A percentile compares a stretch with the other conserved stretches of the same genome.
phyloP scores from a whole-genome alignment of 2,797 vertebrate genomes.

The Chloroceryle inda region DNA sequence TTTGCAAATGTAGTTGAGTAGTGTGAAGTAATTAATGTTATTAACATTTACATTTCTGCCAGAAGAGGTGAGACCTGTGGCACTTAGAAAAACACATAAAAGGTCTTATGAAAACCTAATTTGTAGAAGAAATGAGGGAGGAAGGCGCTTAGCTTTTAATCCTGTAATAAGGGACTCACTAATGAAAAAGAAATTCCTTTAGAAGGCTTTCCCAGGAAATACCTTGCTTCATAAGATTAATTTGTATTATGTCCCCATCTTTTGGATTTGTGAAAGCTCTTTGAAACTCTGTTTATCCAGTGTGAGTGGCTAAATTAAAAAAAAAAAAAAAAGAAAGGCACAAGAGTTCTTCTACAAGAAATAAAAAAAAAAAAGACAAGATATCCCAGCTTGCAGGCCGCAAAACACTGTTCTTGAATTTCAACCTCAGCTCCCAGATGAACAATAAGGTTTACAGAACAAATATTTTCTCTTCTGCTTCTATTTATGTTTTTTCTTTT shows the following conservation, averaged over 20 bases:
- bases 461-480: background rate
- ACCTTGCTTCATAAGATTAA: background rate
- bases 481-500: background rate
- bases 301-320: background rate
- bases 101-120: constrained; percentile 37
- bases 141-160: constrained; percentile 65
- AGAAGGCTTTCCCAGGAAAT: constrained; percentile 50
- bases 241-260: background rate
- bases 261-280: constrained; percentile 19
- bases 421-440: background rate
- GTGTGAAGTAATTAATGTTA: background rate
- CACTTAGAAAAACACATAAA: constrained; percentile 27
- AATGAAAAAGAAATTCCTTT: constrained; percentile 55
- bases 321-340: background rate
- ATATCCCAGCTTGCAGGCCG: background rate
- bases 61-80: background rate
- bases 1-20: background rate
- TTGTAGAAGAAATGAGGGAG: constrained; percentile 32
- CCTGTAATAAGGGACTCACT: constrained; percentile 32
- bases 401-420: background rate
- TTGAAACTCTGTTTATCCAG: background rate
- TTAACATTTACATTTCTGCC: constrained; percentile 1
- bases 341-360: background rate
- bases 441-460: background rate
- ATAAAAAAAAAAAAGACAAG: background rate